Evolutionary conservation across 1,140 invertebrate species (phyloP).

Genomic region (Drosophila dunni): DNA sequence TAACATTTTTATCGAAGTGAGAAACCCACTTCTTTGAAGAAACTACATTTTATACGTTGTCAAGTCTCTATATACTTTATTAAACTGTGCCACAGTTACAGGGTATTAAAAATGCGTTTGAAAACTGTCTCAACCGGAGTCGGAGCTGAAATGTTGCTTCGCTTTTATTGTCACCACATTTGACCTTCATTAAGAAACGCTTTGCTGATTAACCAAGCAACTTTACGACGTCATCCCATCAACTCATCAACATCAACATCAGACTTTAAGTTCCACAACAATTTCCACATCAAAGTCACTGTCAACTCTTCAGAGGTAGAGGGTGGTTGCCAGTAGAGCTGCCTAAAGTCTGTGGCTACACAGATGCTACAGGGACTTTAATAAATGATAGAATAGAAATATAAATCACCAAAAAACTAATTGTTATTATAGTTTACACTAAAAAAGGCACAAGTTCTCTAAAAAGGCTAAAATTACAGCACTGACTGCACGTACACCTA

Average conservation of each 20-base stretch:
- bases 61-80: not conserved
- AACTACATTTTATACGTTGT: no score
- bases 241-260: constrained; percentile 12
- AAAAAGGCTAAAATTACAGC: no score
- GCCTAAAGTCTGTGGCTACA: no score
- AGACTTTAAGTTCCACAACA: no score
- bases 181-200: constrained; percentile 64
- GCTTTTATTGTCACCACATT: constrained; percentile 56
- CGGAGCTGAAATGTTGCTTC: not conserved
- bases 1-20: no score
- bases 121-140: constrained; percentile 10
- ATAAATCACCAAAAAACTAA: no score
- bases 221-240: constrained; percentile 25
- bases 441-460: no score
- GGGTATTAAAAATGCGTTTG: constrained; percentile 2
- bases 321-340: constrained; percentile 14
- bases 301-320: constrained; percentile 21
- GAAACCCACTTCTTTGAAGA: no score
- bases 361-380: no score
- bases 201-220: constrained; percentile 49
- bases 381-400: no score
- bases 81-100: not conserved
- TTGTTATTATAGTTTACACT: no score
- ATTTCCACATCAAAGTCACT: constrained; percentile 13
- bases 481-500: no score